These are phyloP conservation scores for honey bee (Apis mellifera) DNA, from an alignment of 1,140 invertebrate genomes.

Conservation along the genomic window DNA sequence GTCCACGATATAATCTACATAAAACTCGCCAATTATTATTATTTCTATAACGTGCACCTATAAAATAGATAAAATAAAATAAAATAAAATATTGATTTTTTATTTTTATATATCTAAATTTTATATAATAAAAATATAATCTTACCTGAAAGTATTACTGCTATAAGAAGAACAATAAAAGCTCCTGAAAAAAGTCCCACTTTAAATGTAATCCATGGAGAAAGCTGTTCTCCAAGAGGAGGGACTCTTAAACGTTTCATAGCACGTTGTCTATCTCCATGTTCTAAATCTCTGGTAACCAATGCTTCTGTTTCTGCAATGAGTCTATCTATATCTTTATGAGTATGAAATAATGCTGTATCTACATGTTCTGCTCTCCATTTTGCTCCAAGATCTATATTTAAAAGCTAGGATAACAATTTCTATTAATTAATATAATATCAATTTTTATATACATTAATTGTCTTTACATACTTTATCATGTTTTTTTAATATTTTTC, in stretches of 20 bases:
- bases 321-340: conserved; percentile 93
- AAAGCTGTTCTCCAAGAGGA: conserved; percentile 91
- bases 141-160: conserved; percentile 88
- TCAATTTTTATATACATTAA: neutral
- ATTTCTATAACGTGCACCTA: conserved; percentile 79
- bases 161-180: conserved; percentile 89
- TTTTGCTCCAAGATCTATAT: conserved; percentile 83
- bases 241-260: conserved; percentile 95
- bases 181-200: conserved; percentile 92
- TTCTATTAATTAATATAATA: neutral
- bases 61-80: conserved; percentile 10
- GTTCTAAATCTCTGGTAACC: conserved; percentile 92
- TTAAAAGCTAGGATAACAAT: conserved; percentile 79
- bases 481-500: conserved; percentile 97
- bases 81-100: no score
- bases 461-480: conserved; percentile 87
- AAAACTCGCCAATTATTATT: conserved; percentile 81
- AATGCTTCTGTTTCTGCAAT: conserved; percentile 91
- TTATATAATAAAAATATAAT: no score
- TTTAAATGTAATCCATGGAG: conserved; percentile 92
- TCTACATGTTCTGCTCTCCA: conserved; percentile 93
- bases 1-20: conserved; percentile 90
- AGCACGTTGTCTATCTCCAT: conserved; percentile 90
- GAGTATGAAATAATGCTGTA: conserved; percentile 90
- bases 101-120: no score